Evolutionary conservation across 2,797 vertebrate genomes (phyloP), one percentile per base, ranked within the genome.

Genomic region (Coregonus ussuriensis): DNA sequence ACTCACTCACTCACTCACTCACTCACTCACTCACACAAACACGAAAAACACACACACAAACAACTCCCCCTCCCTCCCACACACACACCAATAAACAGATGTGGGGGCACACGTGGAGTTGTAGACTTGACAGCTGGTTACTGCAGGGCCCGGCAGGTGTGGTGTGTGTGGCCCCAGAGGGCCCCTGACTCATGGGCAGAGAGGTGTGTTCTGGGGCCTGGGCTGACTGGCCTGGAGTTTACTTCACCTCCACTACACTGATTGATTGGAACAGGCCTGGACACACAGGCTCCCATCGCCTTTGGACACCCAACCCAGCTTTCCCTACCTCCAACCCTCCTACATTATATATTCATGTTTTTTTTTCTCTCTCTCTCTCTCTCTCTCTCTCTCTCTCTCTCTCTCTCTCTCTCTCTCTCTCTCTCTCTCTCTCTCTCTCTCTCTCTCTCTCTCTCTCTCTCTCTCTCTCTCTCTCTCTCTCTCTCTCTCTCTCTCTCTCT

Each of bases 51-150:
- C 75, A 74, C 79, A 80, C 62, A 76, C 70, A 74, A 35, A 68
- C 65, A 65, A 35, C 52, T 70, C 71, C 78, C 54, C 52, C 73
- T 72, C 73, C 75, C 75, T 41, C 75, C 74, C 83, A 65, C 79
- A 77, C 75, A 77, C 80, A 79, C 75, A 82, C 78, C 81, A 78
- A 77, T 79, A 87, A 90, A 91, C 90, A 93, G 89, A 90, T 79
- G 78, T 84, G 74, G 74, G 84, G 86, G 89, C 86, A 88, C 93
- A 92, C 88, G 88, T 92, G 88, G 86, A 90, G 87, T 89, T 94
- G 94, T 92, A 87, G 86, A 90, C 87, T 89, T 94, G 94, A 95
- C 94, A 95, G 93, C 93, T 94, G 92, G 91, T 91, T 86, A 92
- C 93, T 89, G 86, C 92, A 86, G 93, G 93, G 88, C 92, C 87